Base-by-base conservation (phyloP, 1,140 invertebrate genomes). In the Drosophila ironensis region DNA sequence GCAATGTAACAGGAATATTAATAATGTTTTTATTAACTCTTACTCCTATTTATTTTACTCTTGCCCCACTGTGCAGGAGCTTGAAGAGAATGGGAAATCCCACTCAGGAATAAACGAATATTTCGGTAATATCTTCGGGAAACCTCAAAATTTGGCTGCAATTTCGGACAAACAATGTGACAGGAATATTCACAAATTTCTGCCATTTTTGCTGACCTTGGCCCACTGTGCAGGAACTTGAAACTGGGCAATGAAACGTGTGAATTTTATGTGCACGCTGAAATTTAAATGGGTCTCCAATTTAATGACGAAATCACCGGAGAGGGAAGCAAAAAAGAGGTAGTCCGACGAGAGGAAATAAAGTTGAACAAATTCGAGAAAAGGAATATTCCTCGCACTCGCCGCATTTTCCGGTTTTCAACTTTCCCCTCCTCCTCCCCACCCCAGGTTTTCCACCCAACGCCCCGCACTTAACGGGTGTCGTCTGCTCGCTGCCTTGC, bases 211-310 rank as follows among this genome's bases (percentile, higher is more conserved):
- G 2, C 16, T 20, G 22, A 5, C 1, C 4, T 7, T 14, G 20
- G 3, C 5, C 64, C 51, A 69, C 64, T 48, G 64, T 69, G 9
- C 22, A 1, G 41, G n/a, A 7, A 17, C 20, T 20, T 3, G 14
- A 57, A 24, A 44, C 22, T 44, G 16, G 50, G 40, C 41, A 20
- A 52, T 35, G 46, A 60, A 67, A 60, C 54, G 67, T 76, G 74
- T 53, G 73, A 72, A 61, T 78, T 77, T 78, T 78, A 78, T 68
- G 74, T 50, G 61, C 56, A 72, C 35, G 44, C 50, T 61, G 54
- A 68, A 72, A 57, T 56, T 59, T 68, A 77, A 77, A 77, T 76
- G 63, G 60, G 38, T 61, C 54, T 76, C 51, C 66, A 68, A 69
- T 61, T 77, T 77, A 68, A 74, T 69, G 71, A 57, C 61, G 63